Conservation (phyloP, 2,797 vertebrate species). For the Lithobates sylvaticus region DNA sequence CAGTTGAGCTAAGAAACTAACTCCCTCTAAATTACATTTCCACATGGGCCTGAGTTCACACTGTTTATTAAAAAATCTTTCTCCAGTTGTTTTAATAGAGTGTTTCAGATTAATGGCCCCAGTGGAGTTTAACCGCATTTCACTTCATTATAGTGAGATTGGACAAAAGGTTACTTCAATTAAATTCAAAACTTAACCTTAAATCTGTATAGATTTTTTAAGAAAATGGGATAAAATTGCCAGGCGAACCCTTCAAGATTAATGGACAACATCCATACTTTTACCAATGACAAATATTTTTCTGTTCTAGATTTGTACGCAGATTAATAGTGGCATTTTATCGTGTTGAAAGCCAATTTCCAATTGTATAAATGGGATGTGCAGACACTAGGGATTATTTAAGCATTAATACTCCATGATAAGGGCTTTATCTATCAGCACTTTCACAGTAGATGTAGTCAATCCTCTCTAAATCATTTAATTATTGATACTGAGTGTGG, state of each 20-base stretch:
- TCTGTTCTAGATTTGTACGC: constrained; percentile 66
- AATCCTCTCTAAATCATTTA: constrained; percentile 12
- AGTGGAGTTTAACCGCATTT: constrained; percentile 82
- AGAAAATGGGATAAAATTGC: constrained; percentile 77
- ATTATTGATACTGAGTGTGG: constrained; percentile 8
- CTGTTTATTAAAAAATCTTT: constrained; percentile 86
- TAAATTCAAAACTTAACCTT: constrained; percentile 78
- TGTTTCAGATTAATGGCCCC: constrained; percentile 85
- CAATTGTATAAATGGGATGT: constrained; percentile 60
- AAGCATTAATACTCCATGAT: constrained; percentile 48
- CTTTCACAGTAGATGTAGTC: constrained; percentile 6
- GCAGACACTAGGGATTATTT: constrained; percentile 49
- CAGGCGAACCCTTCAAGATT: constrained; percentile 76
- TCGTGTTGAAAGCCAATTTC: constrained; percentile 68
- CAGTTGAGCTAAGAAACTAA: constrained; percentile 76
- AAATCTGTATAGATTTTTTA: constrained; percentile 78
- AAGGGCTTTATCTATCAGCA: constrained; percentile 29
- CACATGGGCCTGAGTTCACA: constrained; percentile 83
- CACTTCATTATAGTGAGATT: constrained; percentile 84
- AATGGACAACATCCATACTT: constrained; percentile 71
- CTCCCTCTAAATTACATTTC: constrained; percentile 83
- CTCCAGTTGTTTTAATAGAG: constrained; percentile 84
- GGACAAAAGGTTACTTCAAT: constrained; percentile 85
- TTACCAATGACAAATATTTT: constrained; percentile 65
- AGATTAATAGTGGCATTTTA: constrained; percentile 68